Percentiles rank a stretch among this genome's conserved stretches.
Conservation (phyloP, 2,797 vertebrate species). For the Enteromius afrohamiltoni region DNA sequence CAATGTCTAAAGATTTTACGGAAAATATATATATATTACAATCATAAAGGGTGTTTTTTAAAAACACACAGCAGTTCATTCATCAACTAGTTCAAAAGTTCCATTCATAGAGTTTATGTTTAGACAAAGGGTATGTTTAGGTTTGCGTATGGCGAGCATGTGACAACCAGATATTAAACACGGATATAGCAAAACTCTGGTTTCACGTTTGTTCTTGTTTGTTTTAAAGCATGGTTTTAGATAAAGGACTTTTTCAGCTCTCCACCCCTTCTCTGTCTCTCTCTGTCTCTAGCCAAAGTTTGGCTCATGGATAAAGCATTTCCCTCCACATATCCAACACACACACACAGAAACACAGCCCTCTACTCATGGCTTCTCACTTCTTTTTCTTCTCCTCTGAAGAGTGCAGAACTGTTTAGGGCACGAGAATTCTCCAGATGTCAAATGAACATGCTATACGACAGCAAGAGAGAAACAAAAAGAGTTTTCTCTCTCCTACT, state of each 20-base stretch:
- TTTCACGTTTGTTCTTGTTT: background rate
- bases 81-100: background rate
- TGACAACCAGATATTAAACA: background rate
- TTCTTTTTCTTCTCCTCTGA: background rate
- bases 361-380: background rate
- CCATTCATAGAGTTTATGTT: background rate
- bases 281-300: slow-evolving; percentile 47
- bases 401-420: background rate
- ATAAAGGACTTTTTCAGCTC: slow-evolving; percentile 2
- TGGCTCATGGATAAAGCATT: slow-evolving; percentile 58
- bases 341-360: slow-evolving; percentile 2
- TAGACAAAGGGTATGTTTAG: too few species aligned
- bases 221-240: background rate
- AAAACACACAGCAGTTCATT: background rate
- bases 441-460: background rate
- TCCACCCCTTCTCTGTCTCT: slow-evolving; percentile 17
- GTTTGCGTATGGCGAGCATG: background rate
- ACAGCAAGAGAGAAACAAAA: slow-evolving; percentile 48
- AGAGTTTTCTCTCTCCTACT: slow-evolving; percentile 62
- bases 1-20: background rate
- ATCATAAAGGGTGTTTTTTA: background rate
- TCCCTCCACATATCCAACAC: slow-evolving; percentile 43
- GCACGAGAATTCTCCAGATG: background rate
- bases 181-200: background rate
- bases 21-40: background rate